phyloP scores from a whole-genome alignment of 2,113 vertebrate genomes.

The Gymnogyps californianus region DNA sequence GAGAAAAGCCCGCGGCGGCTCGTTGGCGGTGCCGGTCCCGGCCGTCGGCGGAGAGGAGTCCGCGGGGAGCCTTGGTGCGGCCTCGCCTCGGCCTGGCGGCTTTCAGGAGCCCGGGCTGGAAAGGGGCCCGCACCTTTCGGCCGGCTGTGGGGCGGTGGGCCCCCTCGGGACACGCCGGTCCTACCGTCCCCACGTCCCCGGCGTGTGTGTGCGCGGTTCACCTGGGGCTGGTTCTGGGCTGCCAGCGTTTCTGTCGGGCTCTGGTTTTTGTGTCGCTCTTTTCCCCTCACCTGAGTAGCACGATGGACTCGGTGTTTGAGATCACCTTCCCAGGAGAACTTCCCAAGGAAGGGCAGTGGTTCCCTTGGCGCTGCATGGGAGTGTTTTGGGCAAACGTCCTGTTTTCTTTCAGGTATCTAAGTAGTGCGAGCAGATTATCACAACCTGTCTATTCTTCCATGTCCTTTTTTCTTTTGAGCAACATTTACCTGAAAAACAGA shows the following conservation, averaged over 20 bases:
- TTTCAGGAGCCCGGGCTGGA: neutral
- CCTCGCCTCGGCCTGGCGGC: neutral
- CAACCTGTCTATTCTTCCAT: fast-evolving
- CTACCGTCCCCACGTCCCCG: neutral
- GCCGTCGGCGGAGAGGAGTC: neutral
- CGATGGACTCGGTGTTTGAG: neutral
- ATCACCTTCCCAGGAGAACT: neutral
- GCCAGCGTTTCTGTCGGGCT: neutral
- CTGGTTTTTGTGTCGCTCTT: fast-evolving
- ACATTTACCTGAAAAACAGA: neutral
- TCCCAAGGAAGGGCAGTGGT: neutral
- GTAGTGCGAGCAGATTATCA: fast-evolving
- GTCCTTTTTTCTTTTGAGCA: fast-evolving
- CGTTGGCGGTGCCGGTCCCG: neutral
- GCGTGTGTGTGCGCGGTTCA: neutral
- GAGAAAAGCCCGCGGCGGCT: neutral
- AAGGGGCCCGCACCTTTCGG: neutral
- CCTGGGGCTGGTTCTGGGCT: neutral
- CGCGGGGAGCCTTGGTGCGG: neutral
- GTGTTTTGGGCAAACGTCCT: neutral
- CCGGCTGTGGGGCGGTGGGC: neutral
- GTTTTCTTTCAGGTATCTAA: fast-evolving
- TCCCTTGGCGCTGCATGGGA: neutral
- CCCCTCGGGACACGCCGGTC: no score
- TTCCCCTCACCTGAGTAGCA: neutral